Base-by-base conservation (phyloP, 2,888 invertebrate genomes). In the Branchipolynoe longqiensis region DNA sequence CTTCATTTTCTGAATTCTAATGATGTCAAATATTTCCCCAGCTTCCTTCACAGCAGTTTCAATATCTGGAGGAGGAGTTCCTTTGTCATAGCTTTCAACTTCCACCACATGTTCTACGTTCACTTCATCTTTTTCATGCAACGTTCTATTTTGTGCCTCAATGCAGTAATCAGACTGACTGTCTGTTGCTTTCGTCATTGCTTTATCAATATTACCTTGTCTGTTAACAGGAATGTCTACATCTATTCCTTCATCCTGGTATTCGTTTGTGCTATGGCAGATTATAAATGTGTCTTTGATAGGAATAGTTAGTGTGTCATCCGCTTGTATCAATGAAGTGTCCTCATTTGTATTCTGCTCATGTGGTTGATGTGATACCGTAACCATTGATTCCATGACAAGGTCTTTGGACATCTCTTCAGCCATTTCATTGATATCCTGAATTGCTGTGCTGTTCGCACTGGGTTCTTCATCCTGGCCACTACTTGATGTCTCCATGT, bases 1-100 rank as follows among this genome's bases (percentile, higher is more conserved):
- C 18, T 69, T 69, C 38, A 3, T 33, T 4, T 36, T 69, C 2
- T 33, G 33, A 36, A 69, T 38, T n/a, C 69, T 69, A 14, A 69
- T 69, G 36, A 36, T 69, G 25, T 69, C 69, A 69, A 78, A 78
- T 48, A 78, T 40, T 28, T 78, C 78, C 0, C 78, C 78, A 12
- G 28, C 78, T 28, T 78, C 54, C 28, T 78, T 41, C 8, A 48
- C 78, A 48, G 78, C 78, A 48, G 78, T 78, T 31, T 41, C 54
- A 28, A 41, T 48, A 28, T 78, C 78, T 48, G 78, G 78, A 41
- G 78, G 78, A 1, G 78, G 78, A 18, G 78, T 78, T 6, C 41
- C 25, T n/a, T 41, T 48, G 41, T 78, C 54, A 31, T 1, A n/a
- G 48, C 31, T 31, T 12, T 25, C n/a, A 14, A 41, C 14, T 22